Evolutionary conservation across 2,113 vertebrate genomes (phyloP), one percentile per base, ranked within the genome.

Genomic region (Bambusicola thoracicus): DNA sequence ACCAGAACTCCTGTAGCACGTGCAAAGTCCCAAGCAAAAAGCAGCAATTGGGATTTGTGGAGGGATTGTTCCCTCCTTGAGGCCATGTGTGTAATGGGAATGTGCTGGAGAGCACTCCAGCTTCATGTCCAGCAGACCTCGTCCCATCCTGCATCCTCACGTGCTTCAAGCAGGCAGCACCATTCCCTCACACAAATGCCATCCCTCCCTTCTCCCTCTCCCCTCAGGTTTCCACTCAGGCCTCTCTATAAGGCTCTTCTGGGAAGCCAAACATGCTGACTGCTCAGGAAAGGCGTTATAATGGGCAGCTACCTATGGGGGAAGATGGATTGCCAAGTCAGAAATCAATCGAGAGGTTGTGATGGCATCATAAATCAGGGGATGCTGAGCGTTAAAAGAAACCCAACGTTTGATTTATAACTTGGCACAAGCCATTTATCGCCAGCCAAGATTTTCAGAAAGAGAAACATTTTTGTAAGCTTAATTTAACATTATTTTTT

Each of bases 301-400:
- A 91, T 87, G 85, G 90, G 93, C 93, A 89, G 81, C 49, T 88
- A 86, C 94, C 97, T 92, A 3, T 43, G 85, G 96, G 70, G 86
- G 75, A 97, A 98, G 97, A 98, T 97, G 96, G 93, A 97, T 97
- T 92, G 87, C 94, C 18, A 14, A 95, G 91, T 88, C 96, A 91
- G 96, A 85, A 97, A 96, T 97, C 95, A 97, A 97, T 95, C 92
- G 84, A 73, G 93, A 87, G 88, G 89, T 95, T 89, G 87, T 69
- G 93, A 97, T 96, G 92, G 94, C 36, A 86, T 93, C 96, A 94
- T 97, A 97, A 97, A 97, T 97, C 97, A 98, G 83, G 46, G 74
- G 87, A 93, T 94, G 91, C 91, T 93, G 88, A 96, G 89, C 81
- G 29, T 97, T 97, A 95, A 92, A 84, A 95, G 96, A 95, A 95